Evolutionary conservation across 2,113 vertebrate genomes (phyloP).

Genomic region (Vicugna pacos): DNA sequence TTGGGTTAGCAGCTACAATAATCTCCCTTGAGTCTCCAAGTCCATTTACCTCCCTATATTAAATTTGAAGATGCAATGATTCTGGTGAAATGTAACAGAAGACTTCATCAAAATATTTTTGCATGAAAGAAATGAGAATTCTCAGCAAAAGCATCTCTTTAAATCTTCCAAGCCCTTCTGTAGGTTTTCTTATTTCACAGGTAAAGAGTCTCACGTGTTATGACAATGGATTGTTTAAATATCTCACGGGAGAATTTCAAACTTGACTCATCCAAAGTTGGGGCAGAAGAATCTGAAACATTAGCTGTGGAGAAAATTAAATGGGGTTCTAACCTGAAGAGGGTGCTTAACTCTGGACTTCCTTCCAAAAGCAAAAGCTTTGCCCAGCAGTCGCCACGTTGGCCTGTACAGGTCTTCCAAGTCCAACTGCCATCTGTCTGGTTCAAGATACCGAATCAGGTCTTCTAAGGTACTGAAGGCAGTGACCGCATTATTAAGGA

Average conservation of each 20-base stretch:
- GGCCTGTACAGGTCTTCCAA: slow-evolving; percentile 97
- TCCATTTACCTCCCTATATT: not conserved
- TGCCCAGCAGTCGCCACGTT: slow-evolving; percentile 95
- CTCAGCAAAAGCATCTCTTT: not conserved
- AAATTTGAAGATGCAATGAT: not conserved
- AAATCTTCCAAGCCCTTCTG: not conserved
- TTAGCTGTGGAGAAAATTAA: not conserved
- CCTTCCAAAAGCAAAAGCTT: slow-evolving; percentile 95
- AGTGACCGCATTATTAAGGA: slow-evolving; percentile 91
- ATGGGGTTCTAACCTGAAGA: not conserved
- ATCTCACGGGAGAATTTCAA: not conserved
- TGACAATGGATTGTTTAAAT: not conserved
- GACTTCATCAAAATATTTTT: slow-evolving; percentile 6
- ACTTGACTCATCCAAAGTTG: not conserved
- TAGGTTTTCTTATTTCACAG: not conserved
- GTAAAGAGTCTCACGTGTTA: not conserved
- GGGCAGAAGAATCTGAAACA: not conserved
- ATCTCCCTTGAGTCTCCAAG: not conserved
- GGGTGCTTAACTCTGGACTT: slow-evolving; percentile 93
- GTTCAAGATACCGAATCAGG: slow-evolving; percentile 97
- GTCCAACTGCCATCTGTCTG: slow-evolving; percentile 97
- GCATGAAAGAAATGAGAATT: not conserved
- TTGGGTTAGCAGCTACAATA: not conserved
- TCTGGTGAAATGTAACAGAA: not conserved
- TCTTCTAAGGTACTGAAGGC: slow-evolving; percentile 95